phyloP scores from a whole-genome alignment of 2,113 vertebrate genomes.

The Maccullochella peelii region DNA sequence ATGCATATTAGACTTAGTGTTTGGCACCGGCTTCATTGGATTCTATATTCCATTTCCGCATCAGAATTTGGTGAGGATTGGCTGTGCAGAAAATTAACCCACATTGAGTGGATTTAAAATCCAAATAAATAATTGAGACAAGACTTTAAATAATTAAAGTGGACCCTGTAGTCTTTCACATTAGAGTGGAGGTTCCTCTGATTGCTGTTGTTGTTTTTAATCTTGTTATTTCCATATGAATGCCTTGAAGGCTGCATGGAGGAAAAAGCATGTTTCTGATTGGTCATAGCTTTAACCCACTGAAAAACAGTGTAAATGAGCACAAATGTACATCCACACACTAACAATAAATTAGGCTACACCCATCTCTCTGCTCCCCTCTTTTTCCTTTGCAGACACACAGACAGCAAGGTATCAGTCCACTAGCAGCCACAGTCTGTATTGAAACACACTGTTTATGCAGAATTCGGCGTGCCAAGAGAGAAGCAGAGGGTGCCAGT shows the following conservation, averaged over 20 bases:
- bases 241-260: constrained; percentile 30
- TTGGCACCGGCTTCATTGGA: not conserved
- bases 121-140: constrained; percentile 72
- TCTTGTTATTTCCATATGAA: constrained; percentile 61
- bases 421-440: constrained; percentile 33
- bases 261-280: not conserved
- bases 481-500: constrained; percentile 40
- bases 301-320: not conserved
- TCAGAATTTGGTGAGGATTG: constrained; percentile 25
- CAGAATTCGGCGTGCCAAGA: constrained; percentile 29
- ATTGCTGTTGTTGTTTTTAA: constrained; percentile 66
- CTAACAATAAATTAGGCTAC: constrained; percentile 13
- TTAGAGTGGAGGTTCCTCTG: constrained; percentile 37
- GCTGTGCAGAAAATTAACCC: constrained; percentile 49
- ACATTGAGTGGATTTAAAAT: constrained; percentile 55
- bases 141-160: constrained; percentile 69
- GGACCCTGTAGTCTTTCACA: constrained; percentile 55
- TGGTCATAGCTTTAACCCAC: not conserved
- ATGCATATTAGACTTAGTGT: not conserved
- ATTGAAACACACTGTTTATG: constrained; percentile 39
- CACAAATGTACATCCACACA: constrained; percentile 6
- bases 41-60: constrained; percentile 14
- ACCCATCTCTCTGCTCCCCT: not conserved
- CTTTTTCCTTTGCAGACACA: not conserved
- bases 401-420: constrained; percentile 21